Evolutionary conservation across 2,888 invertebrate genomes (phyloP), one percentile per base, ranked within the genome.

Genomic region (Punctoribates punctum): DNA sequence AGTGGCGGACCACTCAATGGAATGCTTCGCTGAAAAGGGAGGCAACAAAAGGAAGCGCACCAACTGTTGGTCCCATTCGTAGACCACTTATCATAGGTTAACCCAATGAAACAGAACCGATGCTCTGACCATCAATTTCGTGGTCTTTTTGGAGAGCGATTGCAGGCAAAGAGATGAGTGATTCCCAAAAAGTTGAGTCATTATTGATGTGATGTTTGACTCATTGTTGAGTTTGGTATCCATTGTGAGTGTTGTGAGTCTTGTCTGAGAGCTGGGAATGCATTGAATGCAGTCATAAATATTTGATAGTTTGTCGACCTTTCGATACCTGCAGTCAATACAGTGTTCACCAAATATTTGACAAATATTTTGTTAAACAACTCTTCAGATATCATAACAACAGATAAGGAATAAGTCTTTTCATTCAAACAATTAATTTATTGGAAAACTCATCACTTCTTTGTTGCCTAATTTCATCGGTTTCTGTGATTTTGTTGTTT

Each of bases 261-360:
- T 34, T 34, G 34, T 54, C 20, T 8, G 54, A 23, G 60, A 6
- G 48, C 11, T 48, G 48, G 48, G 48, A 60, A 60, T 60, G 60
- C 27, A 60, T 60, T 60, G 4, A 48, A 48, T 48, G 48, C 48
- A 48, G 48, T 48, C 17, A 48, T 48, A 60, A 60, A 60, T 60
- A 27, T 60, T 60, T 60, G 27, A 60, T 60, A 60, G 60, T 60
- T 60, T 60, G 60, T 60, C 60, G 60, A 60, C 60, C 60, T 60
- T 27, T 60, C 2, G 23, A 57, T n/a, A 5, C 29, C 34, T 34
- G 34, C 34, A 34, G 34, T 34, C 34, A 34, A 34, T 34, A 34
- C 34, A 34, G 34, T 34, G 34, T 34, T 34, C 34, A 8, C 34
- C 34, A 34, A 34, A 34, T 34, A 34, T 34, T 34, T 34, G 34